Percentiles rank a stretch among this genome's conserved stretches.
phyloP scores from a whole-genome alignment of 2,888 invertebrate genomes.

The Apodemia duryi region DNA sequence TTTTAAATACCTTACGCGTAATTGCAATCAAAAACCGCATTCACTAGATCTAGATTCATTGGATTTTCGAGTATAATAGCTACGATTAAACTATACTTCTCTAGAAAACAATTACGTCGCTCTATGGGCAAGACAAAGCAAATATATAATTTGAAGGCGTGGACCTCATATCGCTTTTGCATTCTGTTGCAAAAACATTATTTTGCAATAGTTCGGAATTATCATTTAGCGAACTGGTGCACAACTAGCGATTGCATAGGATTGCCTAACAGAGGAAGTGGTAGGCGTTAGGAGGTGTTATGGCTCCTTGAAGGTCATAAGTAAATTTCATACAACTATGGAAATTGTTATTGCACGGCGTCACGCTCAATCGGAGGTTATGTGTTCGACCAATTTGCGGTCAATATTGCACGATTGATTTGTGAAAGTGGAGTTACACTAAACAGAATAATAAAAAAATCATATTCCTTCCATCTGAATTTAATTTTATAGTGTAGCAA shows the following conservation, averaged over 20 bases:
- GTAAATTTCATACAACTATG: conserved; percentile 45
- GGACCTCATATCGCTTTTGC: conserved; percentile 63
- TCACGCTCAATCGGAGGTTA: conserved; percentile 38
- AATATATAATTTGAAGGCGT: conserved; percentile 68
- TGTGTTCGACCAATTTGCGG: conserved; percentile 34
- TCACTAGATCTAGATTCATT: background rate
- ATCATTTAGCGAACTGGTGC: conserved; percentile 75
- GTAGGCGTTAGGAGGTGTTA: conserved; percentile 62
- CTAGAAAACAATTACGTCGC: conserved; percentile 25
- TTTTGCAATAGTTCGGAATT: conserved; percentile 75
- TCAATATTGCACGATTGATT: conserved; percentile 27
- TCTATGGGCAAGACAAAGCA: conserved; percentile 50
- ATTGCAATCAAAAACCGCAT: conserved; percentile 2
- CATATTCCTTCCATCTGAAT: background rate
- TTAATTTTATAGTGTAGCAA: background rate
- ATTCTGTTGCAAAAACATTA: conserved; percentile 60
- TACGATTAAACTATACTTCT: conserved; percentile 21
- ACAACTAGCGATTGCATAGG: conserved; percentile 60
- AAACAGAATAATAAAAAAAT: conserved; percentile 16
- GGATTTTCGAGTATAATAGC: conserved; percentile 2
- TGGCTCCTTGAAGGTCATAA: conserved; percentile 46
- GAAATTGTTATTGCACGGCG: conserved; percentile 45
- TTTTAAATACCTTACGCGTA: background rate
- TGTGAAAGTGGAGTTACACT: conserved; percentile 25
- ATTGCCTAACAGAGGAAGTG: conserved; percentile 61